Conservation (phyloP, 2,113 vertebrate genomes). For the Pedionomus torquatus region DNA sequence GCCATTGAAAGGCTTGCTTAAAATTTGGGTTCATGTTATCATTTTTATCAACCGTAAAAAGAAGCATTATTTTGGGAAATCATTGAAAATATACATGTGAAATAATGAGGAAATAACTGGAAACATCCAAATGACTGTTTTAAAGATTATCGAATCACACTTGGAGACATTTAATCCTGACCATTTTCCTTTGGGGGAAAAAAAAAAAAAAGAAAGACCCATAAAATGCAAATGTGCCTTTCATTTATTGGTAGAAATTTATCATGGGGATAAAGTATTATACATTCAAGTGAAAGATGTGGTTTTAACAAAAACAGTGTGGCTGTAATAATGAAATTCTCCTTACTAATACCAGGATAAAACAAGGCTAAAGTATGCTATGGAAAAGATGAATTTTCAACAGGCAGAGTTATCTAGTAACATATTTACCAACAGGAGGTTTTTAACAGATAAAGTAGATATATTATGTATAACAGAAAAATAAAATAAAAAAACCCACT, state of each 20-base stretch:
- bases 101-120: not conserved
- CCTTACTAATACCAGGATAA: not conserved
- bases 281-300: not conserved
- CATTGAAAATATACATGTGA: not conserved
- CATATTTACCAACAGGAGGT: not conserved
- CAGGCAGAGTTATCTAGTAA: not conserved
- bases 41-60: not conserved
- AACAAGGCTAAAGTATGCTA: not conserved
- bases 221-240: not conserved
- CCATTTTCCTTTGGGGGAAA: not conserved
- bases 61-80: not conserved
- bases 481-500: not conserved
- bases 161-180: not conserved
- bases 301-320: not conserved
- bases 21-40: not conserved
- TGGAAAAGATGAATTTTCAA: not conserved
- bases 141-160: not conserved
- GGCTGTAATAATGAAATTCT: not conserved
- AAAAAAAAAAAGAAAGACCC: fast-evolving
- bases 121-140: not conserved
- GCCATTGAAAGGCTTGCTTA: not conserved
- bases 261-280: not conserved
- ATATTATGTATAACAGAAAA: not conserved
- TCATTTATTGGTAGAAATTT: not conserved
- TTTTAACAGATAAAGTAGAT: not conserved